Evolutionary conservation across 2,797 vertebrate genomes (phyloP), one percentile per base, ranked within the genome.

Genomic region (Lacerta agilis): DNA sequence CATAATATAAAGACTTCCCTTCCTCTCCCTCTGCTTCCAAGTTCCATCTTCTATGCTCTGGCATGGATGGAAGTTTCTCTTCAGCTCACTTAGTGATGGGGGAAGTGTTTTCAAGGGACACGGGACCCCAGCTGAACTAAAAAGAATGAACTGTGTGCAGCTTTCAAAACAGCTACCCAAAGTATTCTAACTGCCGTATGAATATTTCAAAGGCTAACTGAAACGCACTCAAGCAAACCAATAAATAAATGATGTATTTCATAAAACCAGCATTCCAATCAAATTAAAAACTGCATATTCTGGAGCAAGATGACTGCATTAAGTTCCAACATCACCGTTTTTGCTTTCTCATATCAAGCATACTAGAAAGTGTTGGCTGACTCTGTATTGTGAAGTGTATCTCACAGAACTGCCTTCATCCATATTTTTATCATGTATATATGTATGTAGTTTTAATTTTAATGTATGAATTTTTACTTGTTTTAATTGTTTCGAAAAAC

Each of bases 201-300:
- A 86, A 84, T 86, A 11, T 43, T 79, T 8, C 9, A 41, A 83
- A 55, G 49, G 89, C 0, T 13, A 64, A 87, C 86, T 11, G 58
- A 84, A 73, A 90, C 11, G 11, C 85, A 93, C 58, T 79, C 72
- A 69, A 71, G 64, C 71, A 64, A 89, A 61, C 41, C 27, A 86
- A 89, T n/a, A 88, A 87, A 79, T 80, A 87, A 89, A 85, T 89
- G 10, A 89, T 85, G 71, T 69, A 87, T 77, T 87, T 82, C 67
- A 20, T 77, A 87, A 85, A 81, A 49, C 79, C 8, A 88, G 78
- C 76, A 66, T 89, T 82, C 3, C 87, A 87, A 86, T 77, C 78
- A 89, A 86, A 89, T 29, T 88, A 75, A 86, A 84, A 89, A 79
- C 8, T 38, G 80, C 66, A 83, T 55, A 79, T 71, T 38, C 79